phyloP scores from a whole-genome alignment of 2,888 invertebrate species.

The Cephus nigrinus region DNA sequence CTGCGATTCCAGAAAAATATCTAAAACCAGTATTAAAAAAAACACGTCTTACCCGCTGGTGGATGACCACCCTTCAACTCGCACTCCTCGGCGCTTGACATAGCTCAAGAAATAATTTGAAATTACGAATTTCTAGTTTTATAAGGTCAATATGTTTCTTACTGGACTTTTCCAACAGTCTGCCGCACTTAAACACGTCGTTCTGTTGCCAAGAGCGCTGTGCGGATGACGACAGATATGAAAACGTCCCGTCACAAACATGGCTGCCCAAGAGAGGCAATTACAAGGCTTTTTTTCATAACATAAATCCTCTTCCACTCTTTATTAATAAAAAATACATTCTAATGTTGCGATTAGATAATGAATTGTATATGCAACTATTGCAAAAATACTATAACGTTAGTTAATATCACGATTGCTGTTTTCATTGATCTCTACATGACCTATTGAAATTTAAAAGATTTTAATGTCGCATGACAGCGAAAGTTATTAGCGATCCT shows the following conservation, averaged over 20 bases:
- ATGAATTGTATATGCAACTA: not conserved
- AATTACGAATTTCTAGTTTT: not conserved
- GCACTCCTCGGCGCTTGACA: slow-evolving; percentile 75
- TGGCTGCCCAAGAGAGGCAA: not conserved
- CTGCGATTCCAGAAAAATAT: not conserved
- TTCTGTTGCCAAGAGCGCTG: not conserved
- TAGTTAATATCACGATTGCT: not conserved
- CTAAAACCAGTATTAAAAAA: not conserved
- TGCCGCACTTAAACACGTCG: not conserved
- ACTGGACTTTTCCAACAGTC: not conserved
- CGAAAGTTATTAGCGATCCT: not conserved
- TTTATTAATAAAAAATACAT: not conserved
- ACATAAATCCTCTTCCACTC: not conserved
- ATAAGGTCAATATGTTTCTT: slow-evolving; percentile 20
- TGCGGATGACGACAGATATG: not conserved
- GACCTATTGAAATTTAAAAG: not conserved
- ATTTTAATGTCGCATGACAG: no score
- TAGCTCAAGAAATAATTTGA: slow-evolving; percentile 37
- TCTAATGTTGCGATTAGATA: not conserved
- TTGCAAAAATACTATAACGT: not conserved
- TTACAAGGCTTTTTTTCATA: not conserved
- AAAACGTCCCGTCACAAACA: not conserved
- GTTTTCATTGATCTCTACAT: not conserved
- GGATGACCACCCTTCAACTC: slow-evolving; percentile 89
- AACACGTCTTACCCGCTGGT: slow-evolving; percentile 78